A percentile compares a stretch with the other conserved stretches of the same genome.
Conservation (phyloP, 2,888 invertebrate genomes). For the Drosophila pseudotakahashii region DNA sequence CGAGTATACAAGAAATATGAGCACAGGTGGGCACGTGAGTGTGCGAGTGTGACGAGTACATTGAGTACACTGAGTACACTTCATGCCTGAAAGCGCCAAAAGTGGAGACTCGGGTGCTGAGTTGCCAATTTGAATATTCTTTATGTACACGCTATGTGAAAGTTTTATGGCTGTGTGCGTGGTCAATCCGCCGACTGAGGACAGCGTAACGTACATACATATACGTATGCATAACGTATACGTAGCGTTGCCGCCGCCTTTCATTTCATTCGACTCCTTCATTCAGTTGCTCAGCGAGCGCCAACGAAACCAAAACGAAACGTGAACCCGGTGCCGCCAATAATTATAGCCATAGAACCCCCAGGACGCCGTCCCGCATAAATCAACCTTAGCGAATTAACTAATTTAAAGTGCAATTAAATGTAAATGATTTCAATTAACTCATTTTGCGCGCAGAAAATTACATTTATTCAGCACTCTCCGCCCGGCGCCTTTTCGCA, state of each 20-base stretch:
- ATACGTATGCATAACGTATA: conserved; percentile 36
- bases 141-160: conserved; percentile 54
- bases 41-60: conserved; percentile 17
- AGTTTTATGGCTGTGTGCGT: conserved; percentile 31
- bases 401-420: conserved; percentile 79
- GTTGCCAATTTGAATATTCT: conserved; percentile 74
- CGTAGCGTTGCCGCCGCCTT: conserved; percentile 28
- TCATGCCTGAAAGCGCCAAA: conserved; percentile 17
- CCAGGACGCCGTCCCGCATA: conserved; percentile 9
- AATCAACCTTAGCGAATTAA: conserved; percentile 59
- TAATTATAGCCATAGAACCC: conserved; percentile 7
- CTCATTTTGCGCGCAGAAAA: conserved; percentile 72
- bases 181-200: conserved; percentile 54
- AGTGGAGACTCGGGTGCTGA: conserved; percentile 37
- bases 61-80: conserved; percentile 20
- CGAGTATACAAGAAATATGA: conserved; percentile 53
- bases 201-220: conserved; percentile 70
- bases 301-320: conserved; percentile 61
- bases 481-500: conserved; percentile 1
- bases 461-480: conserved; percentile 66
- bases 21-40: conserved; percentile 17
- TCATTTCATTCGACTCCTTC: conserved; percentile 50
- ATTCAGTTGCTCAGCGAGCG: conserved; percentile 75
- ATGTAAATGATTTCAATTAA: conserved; percentile 76
- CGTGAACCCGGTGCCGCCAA: conserved; percentile 27